Base-by-base conservation (phyloP, 64 coral and sea anemone species). In the Trachythela sp. region DNA sequence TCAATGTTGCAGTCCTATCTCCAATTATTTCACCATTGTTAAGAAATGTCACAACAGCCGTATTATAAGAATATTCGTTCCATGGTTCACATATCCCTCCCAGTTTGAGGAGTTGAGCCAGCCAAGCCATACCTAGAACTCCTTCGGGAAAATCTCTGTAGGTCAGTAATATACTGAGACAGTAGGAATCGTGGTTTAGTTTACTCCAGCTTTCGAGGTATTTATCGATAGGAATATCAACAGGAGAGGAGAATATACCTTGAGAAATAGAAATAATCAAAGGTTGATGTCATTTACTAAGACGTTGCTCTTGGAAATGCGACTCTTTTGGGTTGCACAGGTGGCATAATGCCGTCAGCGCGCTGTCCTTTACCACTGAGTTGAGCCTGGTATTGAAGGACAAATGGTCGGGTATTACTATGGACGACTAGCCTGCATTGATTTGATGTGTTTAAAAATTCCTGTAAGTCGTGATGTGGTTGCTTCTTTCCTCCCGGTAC, bases 161-260 rank as follows among this genome's bases (percentile, higher is more conserved):
- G 13, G 95, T 97, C 48, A 97, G 94, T 24, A 97, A 70, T 31
- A 97, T 36, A 18, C 93, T 88, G 39, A 97, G 39, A 30, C 95
- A 97, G 86, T 91, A 97, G 0, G 40, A 37, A 17, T 80, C 40
- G 70, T 97, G 93, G 26, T 97, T 89, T 11, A 93, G 45, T 84
- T 90, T 87, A 52, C 95, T 94, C 95, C 95, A 98, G 24, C 90
- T 91, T 22, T n/a, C 42, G 35, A 98, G 88, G 60, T 88, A 98
- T 48, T 85, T 24, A 17, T 67, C 8, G 41, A 92, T 75, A 13
- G 84, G 40, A 43, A 89, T 85, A 27, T 89, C 86, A 50, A 77
- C 40, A 48, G 89, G 48, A 6, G 88, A 85, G 34, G 42, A 56
- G 22, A 95, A 83, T 24, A 59, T 39, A 48, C 94, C 94, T 95